Conservation (phyloP, 2,888 invertebrate genomes). For the Aromia moschata region DNA sequence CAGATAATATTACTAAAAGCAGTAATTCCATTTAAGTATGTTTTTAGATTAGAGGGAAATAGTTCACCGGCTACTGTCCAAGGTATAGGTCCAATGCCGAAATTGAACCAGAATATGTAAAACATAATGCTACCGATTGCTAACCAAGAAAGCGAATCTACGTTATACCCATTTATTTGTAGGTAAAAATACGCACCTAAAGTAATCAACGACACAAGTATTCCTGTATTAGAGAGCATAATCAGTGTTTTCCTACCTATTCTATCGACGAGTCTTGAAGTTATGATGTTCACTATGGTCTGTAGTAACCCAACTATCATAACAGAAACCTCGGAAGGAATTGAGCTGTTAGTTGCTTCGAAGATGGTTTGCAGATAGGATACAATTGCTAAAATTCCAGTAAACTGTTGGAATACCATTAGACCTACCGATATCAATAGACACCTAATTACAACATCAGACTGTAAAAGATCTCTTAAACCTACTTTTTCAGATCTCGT, state of each 20-base stretch:
- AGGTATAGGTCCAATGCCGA: constrained; percentile 80
- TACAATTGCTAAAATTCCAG: constrained; percentile 79
- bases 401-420: constrained; percentile 55
- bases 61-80: constrained; percentile 87
- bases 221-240: constrained; percentile 73
- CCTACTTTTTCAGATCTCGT: constrained; percentile 25
- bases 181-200: constrained; percentile 63
- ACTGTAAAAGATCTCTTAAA: constrained; percentile 30
- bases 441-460: constrained; percentile 47
- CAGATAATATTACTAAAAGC: constrained; percentile 80
- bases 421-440: constrained; percentile 57
- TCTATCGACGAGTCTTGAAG: constrained; percentile 79
- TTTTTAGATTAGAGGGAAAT: constrained; percentile 81
- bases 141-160: constrained; percentile 69
- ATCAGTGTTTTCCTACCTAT: constrained; percentile 78
- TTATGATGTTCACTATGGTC: constrained; percentile 71
- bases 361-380: constrained; percentile 81
- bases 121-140: constrained; percentile 76
- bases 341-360: constrained; percentile 55
- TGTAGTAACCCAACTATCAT: constrained; percentile 78
- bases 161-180: constrained; percentile 59
- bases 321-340: constrained; percentile 71
- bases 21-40: constrained; percentile 77
- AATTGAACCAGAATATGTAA: constrained; percentile 80
- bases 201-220: constrained; percentile 61